phyloP scores from a whole-genome alignment of 1,140 invertebrate genomes.

The Drosophila hydei region DNA sequence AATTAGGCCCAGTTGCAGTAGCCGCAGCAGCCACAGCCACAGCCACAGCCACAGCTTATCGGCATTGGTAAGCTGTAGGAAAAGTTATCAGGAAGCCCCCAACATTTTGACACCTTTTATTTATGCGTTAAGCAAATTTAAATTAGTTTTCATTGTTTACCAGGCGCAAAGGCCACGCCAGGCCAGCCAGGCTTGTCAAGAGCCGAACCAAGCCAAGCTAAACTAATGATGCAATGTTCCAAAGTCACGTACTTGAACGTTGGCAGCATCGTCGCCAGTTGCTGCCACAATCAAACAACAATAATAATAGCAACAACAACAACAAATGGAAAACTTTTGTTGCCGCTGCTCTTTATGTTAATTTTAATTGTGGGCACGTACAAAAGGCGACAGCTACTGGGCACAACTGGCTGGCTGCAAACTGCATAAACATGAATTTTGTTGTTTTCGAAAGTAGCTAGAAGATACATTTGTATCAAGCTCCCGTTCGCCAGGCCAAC shows the following conservation, averaged over 20 bases:
- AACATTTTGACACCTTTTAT: constrained; percentile 71
- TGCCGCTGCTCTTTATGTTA: constrained; percentile 53
- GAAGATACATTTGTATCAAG: constrained; percentile 44
- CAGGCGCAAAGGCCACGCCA: constrained; percentile 9
- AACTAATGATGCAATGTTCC: constrained; percentile 73
- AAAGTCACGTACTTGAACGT: constrained; percentile 66
- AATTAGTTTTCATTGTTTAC: constrained; percentile 79
- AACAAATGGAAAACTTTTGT: constrained; percentile 19
- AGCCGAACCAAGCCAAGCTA: constrained; percentile 11
- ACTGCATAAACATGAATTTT: constrained; percentile 73
- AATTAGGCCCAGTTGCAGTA: constrained; percentile 25
- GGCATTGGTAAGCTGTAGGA: not conserved
- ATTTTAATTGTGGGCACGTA: constrained; percentile 78
- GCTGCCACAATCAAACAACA: constrained; percentile 43
- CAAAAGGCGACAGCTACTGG: constrained; percentile 43
- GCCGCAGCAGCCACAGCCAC: too few relatives aligned
- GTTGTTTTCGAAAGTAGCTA: constrained; percentile 16
- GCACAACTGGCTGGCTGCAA: constrained; percentile 47
- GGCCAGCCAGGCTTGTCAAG: not conserved
- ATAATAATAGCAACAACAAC: constrained; percentile 17
- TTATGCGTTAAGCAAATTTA: constrained; percentile 79
- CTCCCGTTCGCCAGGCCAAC: not conserved
- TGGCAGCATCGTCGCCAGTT: constrained; percentile 57
- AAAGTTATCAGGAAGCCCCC: constrained; percentile 50
- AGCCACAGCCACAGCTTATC: too few relatives aligned